Evolutionary conservation across 2,797 vertebrate species (phyloP), one percentile per base, ranked within the genome.

Genomic region (Oophaga sylvatica): DNA sequence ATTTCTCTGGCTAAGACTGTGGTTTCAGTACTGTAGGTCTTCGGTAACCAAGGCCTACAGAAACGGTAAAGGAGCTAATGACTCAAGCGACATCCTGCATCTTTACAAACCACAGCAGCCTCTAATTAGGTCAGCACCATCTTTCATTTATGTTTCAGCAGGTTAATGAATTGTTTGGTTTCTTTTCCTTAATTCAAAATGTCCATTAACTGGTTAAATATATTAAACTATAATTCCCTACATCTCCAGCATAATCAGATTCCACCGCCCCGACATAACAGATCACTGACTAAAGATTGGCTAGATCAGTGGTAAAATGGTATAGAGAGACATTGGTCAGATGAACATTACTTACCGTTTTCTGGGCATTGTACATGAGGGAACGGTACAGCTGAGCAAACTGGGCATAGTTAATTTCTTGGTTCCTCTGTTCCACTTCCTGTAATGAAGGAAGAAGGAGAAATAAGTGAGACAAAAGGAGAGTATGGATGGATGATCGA

Each of bases 291-390:
- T 81, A 60, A 60, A 81, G 65, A 83, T 26, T 31, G 81, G 45
- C 45, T 70, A 41, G 35, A 41, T 68, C 62, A 56, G 15, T 29
- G 35, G 35, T 41, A 41, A 41, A 41, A 41, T 41, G 35, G 35
- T 41, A 41, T 41, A 3, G 5, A 41, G 5, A 41, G 3, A 41
- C 13, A 7, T 19, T 15, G 41, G 13, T 22, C 8, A 35, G 16
- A 22, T 56, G 1, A 11, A 31, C 12, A 26, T 20, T 26, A 82
- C 96, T 93, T 92, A 99, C 98, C 62, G 93, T 95, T 94, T 97
- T 99, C 95, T 99, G 98, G 87, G 97, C 96, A 0, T 96, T 97
- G 90, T 97, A 99, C 98, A 99, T 99, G 77, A 99, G 96, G 94
- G 95, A 98, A 88, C 97, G 97, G 92, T 99, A 99, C 71, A 99